Evolutionary conservation across 1,140 invertebrate genomes (phyloP).

Genomic region (Bombus ignitus): DNA sequence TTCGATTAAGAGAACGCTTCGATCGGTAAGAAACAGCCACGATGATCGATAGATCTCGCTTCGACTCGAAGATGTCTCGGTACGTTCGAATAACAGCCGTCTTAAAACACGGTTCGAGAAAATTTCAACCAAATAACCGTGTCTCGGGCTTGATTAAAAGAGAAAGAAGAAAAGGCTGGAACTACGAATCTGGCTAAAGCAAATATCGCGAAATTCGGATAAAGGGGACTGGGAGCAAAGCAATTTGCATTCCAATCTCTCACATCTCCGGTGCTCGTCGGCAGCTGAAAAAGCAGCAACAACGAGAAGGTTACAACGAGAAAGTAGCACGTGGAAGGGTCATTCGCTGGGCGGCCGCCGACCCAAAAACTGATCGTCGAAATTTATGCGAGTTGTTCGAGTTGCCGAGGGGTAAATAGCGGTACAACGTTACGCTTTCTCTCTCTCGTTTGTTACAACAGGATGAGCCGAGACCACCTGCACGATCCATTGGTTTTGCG

Average conservation of each 20-base stretch:
- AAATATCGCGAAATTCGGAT: neutral
- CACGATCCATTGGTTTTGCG: slow-evolving; percentile 50
- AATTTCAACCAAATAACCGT: neutral
- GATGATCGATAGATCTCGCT: neutral
- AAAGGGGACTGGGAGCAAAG: neutral
- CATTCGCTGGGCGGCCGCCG: slow-evolving; percentile 4
- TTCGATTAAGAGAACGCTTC: too few species aligned
- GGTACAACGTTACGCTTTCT: neutral
- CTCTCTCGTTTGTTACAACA: neutral
- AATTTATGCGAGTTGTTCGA: slow-evolving; percentile 75
- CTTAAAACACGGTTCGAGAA: neutral
- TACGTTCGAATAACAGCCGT: too few species aligned
- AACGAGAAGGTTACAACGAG: neutral
- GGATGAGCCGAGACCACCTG: slow-evolving; percentile 17
- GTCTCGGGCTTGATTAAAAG: neutral
- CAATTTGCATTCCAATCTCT: slow-evolving; percentile 13
- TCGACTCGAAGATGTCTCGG: neutral
- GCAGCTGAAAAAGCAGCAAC: slow-evolving; percentile 20
- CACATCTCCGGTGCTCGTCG: neutral
- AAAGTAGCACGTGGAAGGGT: slow-evolving; percentile 14
- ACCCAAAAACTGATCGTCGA: slow-evolving; percentile 70
- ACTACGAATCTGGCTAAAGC: neutral
- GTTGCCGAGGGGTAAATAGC: slow-evolving; percentile 64
- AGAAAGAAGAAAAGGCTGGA: neutral
- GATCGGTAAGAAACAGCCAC: too few species aligned